Percentiles rank a stretch among this genome's conserved stretches.
phyloP scores from a whole-genome alignment of 1,140 invertebrate genomes.

The Drosophila yakuba region DNA sequence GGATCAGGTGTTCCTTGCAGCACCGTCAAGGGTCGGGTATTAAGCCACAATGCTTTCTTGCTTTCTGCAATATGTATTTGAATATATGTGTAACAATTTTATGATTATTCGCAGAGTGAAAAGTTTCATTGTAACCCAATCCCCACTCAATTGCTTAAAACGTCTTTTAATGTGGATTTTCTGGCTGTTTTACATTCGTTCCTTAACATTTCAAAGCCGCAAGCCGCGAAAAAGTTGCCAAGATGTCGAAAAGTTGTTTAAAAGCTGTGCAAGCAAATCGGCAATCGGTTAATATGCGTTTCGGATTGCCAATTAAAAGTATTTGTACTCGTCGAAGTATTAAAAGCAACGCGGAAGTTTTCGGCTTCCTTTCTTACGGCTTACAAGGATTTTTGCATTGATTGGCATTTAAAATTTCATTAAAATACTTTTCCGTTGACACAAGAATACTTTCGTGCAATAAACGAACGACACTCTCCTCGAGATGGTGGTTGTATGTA shows the following conservation, averaged over 20 bases:
- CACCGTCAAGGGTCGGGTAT: constrained; percentile 20
- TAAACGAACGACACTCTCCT: constrained; percentile 18
- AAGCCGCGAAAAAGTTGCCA: constrained; percentile 33
- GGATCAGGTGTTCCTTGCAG: constrained; percentile 60
- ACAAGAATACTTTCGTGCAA: constrained; percentile 4
- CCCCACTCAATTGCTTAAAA: neutral
- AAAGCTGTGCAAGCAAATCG: constrained; percentile 28
- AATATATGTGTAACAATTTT: neutral
- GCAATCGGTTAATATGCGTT: constrained; percentile 37
- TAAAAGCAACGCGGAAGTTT: constrained; percentile 10
- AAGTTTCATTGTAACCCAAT: constrained; percentile 32
- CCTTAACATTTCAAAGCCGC: constrained; percentile 18
- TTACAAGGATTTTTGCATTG: constrained; percentile 23
- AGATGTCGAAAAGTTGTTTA: constrained; percentile 38
- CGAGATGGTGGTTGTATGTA: constrained; percentile 4
- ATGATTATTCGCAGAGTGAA: too few species aligned
- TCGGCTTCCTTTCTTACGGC: constrained; percentile 4
- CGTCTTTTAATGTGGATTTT: neutral
- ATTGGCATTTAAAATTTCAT: constrained; percentile 56
- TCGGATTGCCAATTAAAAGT: constrained; percentile 50
- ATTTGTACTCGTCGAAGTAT: constrained; percentile 14
- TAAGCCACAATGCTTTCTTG: constrained; percentile 1
- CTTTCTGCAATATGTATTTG: neutral
- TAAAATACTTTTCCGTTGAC: constrained; percentile 45
- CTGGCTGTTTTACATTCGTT: too few species aligned